Base-by-base conservation (phyloP, 2,113 vertebrate species). In the Aspidoscelis tigris region DNA sequence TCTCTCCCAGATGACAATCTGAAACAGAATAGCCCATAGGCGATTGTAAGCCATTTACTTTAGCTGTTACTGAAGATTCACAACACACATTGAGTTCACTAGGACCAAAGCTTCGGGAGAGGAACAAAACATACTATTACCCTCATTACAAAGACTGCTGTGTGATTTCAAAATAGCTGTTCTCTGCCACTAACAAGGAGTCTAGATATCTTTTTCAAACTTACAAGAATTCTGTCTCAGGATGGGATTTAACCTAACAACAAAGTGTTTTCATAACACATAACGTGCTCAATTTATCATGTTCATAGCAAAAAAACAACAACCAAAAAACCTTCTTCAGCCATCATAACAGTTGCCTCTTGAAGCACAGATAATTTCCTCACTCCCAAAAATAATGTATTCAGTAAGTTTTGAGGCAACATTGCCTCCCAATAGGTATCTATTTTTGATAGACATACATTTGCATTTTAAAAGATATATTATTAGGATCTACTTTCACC, bases 1-100 rank as follows among this genome's bases (percentile, higher is more conserved):
- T 50, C 87, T 87, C 83, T 12, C 86, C 85, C 88, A 76, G 86
- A 88, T 79, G 86, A 86, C 93, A 84, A 73, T 39, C 88, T 86
- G 86, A 69, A 83, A 92, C 91, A 95, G 92, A 93, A 93, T 89
- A 90, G 93, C 95, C 95, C 92, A 93, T 94, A 95, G 95, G 94
- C 94, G 92, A 91, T 94, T 94, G 81, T 79, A 92, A 91, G 93
- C 94, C 92, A 94, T 95, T 96, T 95, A 89, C 89, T 92, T 90
- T 85, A 92, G 88, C 90, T 94, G 87, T 91, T 88, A 92, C 90
- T 88, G 88, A 93, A 94, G 92, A 92, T 88, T 89, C 89, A 89
- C 84, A 88, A 89, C 87, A 91, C 87, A 92, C 75, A 81, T 80
- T 83, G 82, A 68, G 81, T 80, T 90, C 87, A 80, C 47, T 76